Percentiles rank a stretch among this genome's conserved stretches.
phyloP scores from a whole-genome alignment of 2,888 invertebrate species.

The Ptilodon capucinus region DNA sequence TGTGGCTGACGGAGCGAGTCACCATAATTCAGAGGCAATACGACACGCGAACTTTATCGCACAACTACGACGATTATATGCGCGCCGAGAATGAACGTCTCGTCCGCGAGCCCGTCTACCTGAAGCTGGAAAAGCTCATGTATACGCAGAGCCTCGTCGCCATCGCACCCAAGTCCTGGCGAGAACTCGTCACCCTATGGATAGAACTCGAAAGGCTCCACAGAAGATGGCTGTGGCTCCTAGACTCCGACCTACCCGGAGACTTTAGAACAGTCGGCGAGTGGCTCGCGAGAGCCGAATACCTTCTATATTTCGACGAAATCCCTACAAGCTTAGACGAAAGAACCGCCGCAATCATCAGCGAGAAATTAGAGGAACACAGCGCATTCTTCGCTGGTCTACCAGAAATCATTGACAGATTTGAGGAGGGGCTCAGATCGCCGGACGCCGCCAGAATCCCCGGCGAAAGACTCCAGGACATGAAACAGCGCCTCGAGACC shows the following conservation, averaged over 20 bases:
- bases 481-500: conserved; percentile 89
- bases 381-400: conserved; percentile 94
- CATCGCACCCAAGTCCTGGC: conserved; percentile 93
- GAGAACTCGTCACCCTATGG: conserved; percentile 91
- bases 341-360: conserved; percentile 93
- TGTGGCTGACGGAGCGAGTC: conserved; percentile 92
- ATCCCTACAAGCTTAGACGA: conserved; percentile 93
- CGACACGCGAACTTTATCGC: conserved; percentile 88
- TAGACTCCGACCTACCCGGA: conserved; percentile 93
- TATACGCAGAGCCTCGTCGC: conserved; percentile 91
- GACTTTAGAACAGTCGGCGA: conserved; percentile 93
- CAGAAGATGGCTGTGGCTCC: conserved; percentile 93
- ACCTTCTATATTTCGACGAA: conserved; percentile 90
- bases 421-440: conserved; percentile 87
- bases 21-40: conserved; percentile 89
- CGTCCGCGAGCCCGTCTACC: conserved; percentile 87
- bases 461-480: conserved; percentile 90
- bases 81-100: conserved; percentile 90
- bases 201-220: conserved; percentile 89
- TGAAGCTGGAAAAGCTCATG: conserved; percentile 90
- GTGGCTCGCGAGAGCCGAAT: conserved; percentile 95
- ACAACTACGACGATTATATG: conserved; percentile 91
- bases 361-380: conserved; percentile 94
- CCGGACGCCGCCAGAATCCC: conserved; percentile 88
- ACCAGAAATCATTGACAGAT: conserved; percentile 89